phyloP scores from a whole-genome alignment of 2,797 vertebrate genomes.

The Hylomyscus alleni region DNA sequence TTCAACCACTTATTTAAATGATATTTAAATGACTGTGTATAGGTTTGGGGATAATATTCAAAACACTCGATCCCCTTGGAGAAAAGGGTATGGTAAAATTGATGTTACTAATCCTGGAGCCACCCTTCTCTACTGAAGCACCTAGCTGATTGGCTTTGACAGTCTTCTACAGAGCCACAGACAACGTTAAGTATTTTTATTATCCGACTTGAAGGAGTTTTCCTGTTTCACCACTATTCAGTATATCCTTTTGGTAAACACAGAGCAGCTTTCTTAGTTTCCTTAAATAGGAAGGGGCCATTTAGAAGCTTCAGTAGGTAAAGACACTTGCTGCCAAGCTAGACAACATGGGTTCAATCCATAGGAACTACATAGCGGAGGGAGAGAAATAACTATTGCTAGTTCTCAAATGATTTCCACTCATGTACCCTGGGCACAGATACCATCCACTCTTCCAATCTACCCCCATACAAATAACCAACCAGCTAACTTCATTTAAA shows the following conservation, averaged over 20 bases:
- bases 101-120: background rate
- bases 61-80: conserved; percentile 18
- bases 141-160: background rate
- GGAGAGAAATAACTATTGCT: background rate
- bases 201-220: background rate
- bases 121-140: background rate
- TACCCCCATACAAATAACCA: background rate
- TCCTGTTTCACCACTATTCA: background rate
- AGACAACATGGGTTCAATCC: background rate
- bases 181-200: conserved; percentile 20
- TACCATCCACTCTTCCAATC: background rate
- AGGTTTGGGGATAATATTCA: conserved; percentile 20
- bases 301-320: background rate
- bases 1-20: background rate
- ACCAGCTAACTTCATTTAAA: background rate
- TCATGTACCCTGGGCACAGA: too few species aligned
- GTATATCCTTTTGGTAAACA: conserved; percentile 49
- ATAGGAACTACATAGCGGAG: background rate
- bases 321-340: background rate
- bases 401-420: background rate
- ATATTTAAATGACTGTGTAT: conserved; percentile 17
- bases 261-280: background rate
- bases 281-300: background rate
- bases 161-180: background rate
- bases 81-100: conserved; percentile 13